Percentiles rank a stretch among this genome's conserved stretches.
Conservation (phyloP, 1,140 invertebrate species). For the Globodera ellingtonae region DNA sequence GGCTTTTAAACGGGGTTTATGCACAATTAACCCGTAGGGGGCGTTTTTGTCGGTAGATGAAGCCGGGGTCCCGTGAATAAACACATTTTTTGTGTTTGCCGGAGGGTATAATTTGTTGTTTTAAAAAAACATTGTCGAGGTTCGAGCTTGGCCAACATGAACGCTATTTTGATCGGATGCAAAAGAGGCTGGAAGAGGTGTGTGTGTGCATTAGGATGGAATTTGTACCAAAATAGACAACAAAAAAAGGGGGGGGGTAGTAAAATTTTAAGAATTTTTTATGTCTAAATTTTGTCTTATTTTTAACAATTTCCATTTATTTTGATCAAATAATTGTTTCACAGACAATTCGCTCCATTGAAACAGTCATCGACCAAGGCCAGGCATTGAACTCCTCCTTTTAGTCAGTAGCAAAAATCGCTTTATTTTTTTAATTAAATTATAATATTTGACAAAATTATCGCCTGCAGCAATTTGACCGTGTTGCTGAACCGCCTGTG, state of each 20-base stretch:
- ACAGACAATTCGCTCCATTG: constrained; percentile 7
- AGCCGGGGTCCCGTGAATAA: no score
- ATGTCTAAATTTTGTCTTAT: no score
- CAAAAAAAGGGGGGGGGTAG: no score
- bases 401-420: constrained; percentile 9
- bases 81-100: no score
- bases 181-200: constrained; percentile 53
- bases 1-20: not conserved
- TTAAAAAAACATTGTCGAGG: not conserved
- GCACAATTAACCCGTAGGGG: no score
- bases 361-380: not conserved
- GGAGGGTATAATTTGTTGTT: no score
- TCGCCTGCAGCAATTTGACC: constrained; percentile 52
- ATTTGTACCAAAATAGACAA: no score
- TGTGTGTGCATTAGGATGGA: constrained; percentile 25
- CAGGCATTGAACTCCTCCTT: constrained; percentile 5
- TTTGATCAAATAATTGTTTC: not conserved
- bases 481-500: constrained; percentile 49
- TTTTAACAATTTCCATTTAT: not conserved
- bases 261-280: no score
- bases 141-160: constrained; percentile 33
- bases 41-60: no score
- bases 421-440: not conserved
- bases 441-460: not conserved
- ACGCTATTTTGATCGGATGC: constrained; percentile 43